Percentiles rank a stretch among this genome's conserved stretches.
These are phyloP conservation scores for Neodiprion virginianus DNA, from an alignment of 1,140 invertebrate species.

Conservation along the genomic window DNA sequence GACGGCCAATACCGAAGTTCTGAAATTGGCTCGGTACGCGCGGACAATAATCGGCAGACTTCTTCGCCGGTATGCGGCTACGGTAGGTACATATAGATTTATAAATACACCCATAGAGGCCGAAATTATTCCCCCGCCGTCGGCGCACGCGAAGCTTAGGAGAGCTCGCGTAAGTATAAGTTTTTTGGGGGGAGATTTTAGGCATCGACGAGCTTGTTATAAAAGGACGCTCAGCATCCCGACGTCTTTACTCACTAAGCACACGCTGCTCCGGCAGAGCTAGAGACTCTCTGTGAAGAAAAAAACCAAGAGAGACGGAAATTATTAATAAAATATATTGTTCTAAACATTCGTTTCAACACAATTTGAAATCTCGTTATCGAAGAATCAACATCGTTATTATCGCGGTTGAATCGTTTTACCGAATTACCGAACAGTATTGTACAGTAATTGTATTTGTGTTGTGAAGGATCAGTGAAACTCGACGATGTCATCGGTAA, in stretches of 20 bases:
- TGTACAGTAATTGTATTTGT: constrained; percentile 2
- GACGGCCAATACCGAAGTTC: not conserved
- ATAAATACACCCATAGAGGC: not conserved
- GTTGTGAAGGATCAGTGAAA: not conserved
- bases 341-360: not conserved
- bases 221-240: constrained; percentile 49
- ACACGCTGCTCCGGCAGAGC: constrained; percentile 28
- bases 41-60: not conserved
- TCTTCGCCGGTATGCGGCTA: not conserved
- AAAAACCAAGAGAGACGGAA: constrained; percentile 18
- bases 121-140: not conserved
- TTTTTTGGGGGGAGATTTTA: constrained; percentile 37
- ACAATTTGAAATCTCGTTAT: no score
- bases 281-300: constrained; percentile 5
- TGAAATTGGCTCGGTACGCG: not conserved
- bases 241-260: constrained; percentile 45
- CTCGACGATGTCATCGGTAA: constrained; percentile 47
- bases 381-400: no score
- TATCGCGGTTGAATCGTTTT: constrained; percentile 16
- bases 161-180: constrained; percentile 1
- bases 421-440: constrained; percentile 28
- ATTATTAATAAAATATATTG: constrained; percentile 23
- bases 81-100: not conserved
- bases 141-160: not conserved
- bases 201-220: constrained; percentile 48